Percentiles rank a stretch among this genome's conserved stretches.
phyloP scores from a whole-genome alignment of 2,888 invertebrate species.

The Drosophila barbarae region DNA sequence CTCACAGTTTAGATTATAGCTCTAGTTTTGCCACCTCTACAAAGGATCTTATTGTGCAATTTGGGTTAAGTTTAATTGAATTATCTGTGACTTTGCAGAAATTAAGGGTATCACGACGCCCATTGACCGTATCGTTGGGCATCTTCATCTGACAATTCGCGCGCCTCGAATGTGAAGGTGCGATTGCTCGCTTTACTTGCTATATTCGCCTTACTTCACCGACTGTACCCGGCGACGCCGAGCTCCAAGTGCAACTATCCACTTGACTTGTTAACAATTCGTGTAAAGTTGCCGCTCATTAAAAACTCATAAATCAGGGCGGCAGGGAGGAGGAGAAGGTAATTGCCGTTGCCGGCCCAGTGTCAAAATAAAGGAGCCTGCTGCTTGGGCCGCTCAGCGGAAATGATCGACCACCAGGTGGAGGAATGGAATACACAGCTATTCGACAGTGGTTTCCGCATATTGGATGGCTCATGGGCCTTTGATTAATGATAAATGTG shows the following conservation, averaged over 20 bases:
- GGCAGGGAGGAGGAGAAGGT: conserved; percentile 42
- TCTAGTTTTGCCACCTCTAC: neutral
- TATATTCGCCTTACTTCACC: conserved; percentile 17
- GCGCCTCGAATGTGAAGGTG: conserved; percentile 53
- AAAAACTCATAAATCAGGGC: conserved; percentile 73
- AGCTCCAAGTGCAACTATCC: conserved; percentile 1
- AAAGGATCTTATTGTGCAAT: neutral
- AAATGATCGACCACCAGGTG: conserved; percentile 40
- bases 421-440: conserved; percentile 18
- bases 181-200: conserved; percentile 27
- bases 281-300: conserved; percentile 74
- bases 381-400: conserved; percentile 20
- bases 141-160: conserved; percentile 57
- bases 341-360: conserved; percentile 55
- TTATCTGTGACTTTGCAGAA: neutral
- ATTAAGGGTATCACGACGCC: conserved; percentile 42
- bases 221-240: conserved; percentile 3
- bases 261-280: conserved; percentile 68
- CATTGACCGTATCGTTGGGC: conserved; percentile 64
- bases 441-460: conserved; percentile 55
- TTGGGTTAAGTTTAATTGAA: neutral
- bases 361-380: conserved; percentile 45
- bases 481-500: conserved; percentile 72
- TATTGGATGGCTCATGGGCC: conserved; percentile 56
- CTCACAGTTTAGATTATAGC: neutral